These are phyloP conservation scores for Ectemnius continuus DNA, from an alignment of 2,888 invertebrate genomes.

Conservation along the genomic window DNA sequence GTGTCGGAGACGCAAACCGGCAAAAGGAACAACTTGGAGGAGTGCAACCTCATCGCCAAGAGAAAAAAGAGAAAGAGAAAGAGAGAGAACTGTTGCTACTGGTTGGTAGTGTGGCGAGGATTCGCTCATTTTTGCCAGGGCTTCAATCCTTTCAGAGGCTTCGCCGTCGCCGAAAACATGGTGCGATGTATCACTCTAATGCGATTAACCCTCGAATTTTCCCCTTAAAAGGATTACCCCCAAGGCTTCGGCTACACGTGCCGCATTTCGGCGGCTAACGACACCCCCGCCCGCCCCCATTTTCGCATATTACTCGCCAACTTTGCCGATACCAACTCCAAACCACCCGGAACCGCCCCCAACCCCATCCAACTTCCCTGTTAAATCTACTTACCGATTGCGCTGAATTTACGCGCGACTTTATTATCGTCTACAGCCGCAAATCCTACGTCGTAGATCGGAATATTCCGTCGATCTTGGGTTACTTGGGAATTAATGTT, in stretches of 20 bases:
- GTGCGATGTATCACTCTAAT: slow-evolving; percentile 57
- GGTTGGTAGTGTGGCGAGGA: background rate
- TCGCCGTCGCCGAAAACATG: slow-evolving; percentile 57
- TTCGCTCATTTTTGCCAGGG: slow-evolving; percentile 54
- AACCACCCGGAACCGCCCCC: slow-evolving; percentile 5
- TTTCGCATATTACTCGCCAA: slow-evolving; percentile 37
- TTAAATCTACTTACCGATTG: too few species aligned
- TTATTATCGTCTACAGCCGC: too few species aligned
- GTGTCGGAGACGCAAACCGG: slow-evolving; percentile 16
- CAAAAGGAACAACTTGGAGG: slow-evolving; percentile 32
- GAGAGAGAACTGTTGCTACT: slow-evolving; percentile 9
- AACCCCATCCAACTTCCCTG: too few species aligned
- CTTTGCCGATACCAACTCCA: slow-evolving; percentile 27
- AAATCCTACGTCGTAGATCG: background rate
- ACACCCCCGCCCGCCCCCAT: slow-evolving; percentile 23
- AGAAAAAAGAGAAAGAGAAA: too few species aligned
- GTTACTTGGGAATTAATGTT: too few species aligned
- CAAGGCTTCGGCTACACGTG: slow-evolving; percentile 48
- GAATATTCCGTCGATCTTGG: background rate
- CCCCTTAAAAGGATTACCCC: slow-evolving; percentile 50
- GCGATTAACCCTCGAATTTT: slow-evolving; percentile 60
- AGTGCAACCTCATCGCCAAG: slow-evolving; percentile 4
- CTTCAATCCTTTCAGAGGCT: slow-evolving; percentile 63
- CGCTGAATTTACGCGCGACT: too few species aligned
- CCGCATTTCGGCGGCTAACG: slow-evolving; percentile 43